Evolutionary conservation across 2,888 invertebrate genomes (phyloP).

Genomic region (Epistrophella euchroma): DNA sequence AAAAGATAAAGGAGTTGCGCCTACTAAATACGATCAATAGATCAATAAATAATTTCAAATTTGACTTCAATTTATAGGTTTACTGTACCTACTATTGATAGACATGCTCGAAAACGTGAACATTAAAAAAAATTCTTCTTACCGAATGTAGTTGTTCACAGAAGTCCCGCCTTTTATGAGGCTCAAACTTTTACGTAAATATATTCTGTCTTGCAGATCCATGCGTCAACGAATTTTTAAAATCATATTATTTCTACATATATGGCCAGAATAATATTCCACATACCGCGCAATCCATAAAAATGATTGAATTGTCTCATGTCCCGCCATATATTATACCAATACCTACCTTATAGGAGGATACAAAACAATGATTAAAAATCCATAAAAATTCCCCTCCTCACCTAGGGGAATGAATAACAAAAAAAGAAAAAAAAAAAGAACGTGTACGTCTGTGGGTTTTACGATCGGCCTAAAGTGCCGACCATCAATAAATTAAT

Average conservation of each 20-base stretch:
- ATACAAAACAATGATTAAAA: conserved; percentile 68
- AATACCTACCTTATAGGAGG: not conserved
- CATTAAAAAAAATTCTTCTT: conserved; percentile 33
- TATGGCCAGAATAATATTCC: conserved; percentile 52
- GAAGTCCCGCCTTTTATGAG: conserved; percentile 52
- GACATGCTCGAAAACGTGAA: conserved; percentile 40
- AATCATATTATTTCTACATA: conserved; percentile 15
- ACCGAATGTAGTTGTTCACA: conserved; percentile 24
- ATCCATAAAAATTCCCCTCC: conserved; percentile 68
- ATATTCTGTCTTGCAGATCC: conserved; percentile 60
- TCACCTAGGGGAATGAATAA: conserved; percentile 28
- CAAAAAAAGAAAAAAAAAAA: not conserved
- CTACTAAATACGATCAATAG: conserved; percentile 54
- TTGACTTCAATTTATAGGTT: conserved; percentile 55
- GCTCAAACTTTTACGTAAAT: not conserved
- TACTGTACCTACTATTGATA: conserved; percentile 1
- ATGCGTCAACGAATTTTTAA: conserved; percentile 65
- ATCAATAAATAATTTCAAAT: conserved; percentile 62
- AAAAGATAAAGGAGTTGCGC: conserved; percentile 52
- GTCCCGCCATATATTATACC: conserved; percentile 26
- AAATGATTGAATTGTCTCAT: conserved; percentile 71
- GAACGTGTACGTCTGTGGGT: not conserved
- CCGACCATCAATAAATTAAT: conserved; percentile 37
- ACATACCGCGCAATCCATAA: conserved; percentile 61
- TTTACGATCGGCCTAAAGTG: conserved; percentile 36